Conservation (phyloP, 1,140 invertebrate species). For the Leptonema lineaticorne region DNA sequence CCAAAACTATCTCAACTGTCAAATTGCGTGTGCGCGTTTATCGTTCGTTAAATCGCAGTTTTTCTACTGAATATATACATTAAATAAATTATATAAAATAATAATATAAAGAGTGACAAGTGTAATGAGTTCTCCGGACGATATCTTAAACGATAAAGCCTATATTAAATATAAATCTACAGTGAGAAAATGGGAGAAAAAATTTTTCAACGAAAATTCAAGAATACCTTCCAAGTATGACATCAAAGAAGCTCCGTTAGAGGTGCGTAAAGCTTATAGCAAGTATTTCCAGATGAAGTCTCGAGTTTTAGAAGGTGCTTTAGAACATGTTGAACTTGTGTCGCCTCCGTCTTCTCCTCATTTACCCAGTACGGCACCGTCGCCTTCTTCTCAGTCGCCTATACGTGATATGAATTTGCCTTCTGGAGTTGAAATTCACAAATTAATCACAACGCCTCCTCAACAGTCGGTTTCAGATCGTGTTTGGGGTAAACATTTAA, state of each 20-base stretch:
- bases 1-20: too few relatives aligned
- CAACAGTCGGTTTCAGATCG: constrained; percentile 1
- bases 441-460: background rate
- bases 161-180: constrained; percentile 66
- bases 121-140: constrained; percentile 41
- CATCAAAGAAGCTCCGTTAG: constrained; percentile 69
- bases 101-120: too few relatives aligned
- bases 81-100: too few relatives aligned
- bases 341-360: constrained; percentile 41
- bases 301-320: constrained; percentile 66
- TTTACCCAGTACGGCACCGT: constrained; percentile 46
- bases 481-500: constrained; percentile 60
- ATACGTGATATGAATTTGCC: too few relatives aligned
- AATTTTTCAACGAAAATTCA: constrained; percentile 68
- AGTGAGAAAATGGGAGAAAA: constrained; percentile 78
- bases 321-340: constrained; percentile 53
- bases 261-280: constrained; percentile 75
- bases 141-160: constrained; percentile 48
- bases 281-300: constrained; percentile 79
- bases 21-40: too few relatives aligned
- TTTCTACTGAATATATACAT: too few relatives aligned
- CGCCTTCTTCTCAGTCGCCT: constrained; percentile 42
- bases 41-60: too few relatives aligned
- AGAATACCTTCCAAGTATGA: constrained; percentile 77
- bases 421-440: constrained; percentile 4